Conservation (phyloP, 2,888 invertebrate genomes). For the Drosophila anceps region DNA sequence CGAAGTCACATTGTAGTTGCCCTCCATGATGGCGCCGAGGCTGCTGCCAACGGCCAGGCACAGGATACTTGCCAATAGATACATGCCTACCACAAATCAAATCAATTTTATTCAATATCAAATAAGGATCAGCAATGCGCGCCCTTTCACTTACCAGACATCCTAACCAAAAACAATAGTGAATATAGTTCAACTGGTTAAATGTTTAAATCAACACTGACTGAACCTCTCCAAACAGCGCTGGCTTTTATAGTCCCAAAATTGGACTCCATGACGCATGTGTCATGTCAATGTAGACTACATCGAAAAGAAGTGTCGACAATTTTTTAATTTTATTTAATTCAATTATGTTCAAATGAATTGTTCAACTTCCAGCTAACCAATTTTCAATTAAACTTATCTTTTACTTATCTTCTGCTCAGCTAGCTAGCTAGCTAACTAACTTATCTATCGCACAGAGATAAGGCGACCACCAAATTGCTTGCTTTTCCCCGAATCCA, state of each 20-base stretch:
- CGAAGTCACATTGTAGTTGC: constrained; percentile 66
- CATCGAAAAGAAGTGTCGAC: constrained; percentile 11
- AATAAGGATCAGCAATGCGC: neutral
- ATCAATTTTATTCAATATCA: too few species aligned
- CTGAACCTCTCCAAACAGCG: constrained; percentile 3
- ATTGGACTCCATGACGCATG: constrained; percentile 1
- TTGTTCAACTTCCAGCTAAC: constrained; percentile 11
- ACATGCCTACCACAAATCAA: constrained; percentile 35
- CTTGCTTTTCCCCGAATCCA: constrained; percentile 8
- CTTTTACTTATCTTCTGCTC: constrained; percentile 23
- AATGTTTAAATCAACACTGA: constrained; percentile 36
- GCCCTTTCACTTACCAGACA: constrained; percentile 36
- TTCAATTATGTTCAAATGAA: constrained; percentile 28
- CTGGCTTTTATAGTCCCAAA: constrained; percentile 38
- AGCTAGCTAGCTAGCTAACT: neutral
- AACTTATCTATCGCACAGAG: constrained; percentile 5
- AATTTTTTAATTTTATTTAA: constrained; percentile 38
- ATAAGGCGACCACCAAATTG: constrained; percentile 8
- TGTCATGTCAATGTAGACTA: neutral
- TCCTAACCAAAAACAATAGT: constrained; percentile 2
- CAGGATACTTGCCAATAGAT: constrained; percentile 49
- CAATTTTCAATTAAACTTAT: constrained; percentile 41
- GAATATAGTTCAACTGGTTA: constrained; percentile 6
- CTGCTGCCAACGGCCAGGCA: constrained; percentile 26
- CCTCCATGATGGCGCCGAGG: constrained; percentile 41